Base-by-base conservation (phyloP, 2,797 vertebrate genomes). In the Rhynchotus rufescens region DNA sequence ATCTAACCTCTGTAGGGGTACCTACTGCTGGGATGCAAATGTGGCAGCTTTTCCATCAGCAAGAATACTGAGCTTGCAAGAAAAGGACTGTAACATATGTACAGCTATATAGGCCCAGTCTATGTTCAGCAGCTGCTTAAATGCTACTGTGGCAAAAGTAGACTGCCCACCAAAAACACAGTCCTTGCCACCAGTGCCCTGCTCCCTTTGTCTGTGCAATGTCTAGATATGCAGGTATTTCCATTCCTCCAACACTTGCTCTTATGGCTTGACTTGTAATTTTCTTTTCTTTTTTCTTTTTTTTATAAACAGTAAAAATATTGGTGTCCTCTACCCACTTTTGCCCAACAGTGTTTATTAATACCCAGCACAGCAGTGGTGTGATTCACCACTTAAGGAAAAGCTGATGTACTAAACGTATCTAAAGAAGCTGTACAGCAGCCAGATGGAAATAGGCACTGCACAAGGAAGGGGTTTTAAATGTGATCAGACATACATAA, bases 311-410 rank as follows among this genome's bases (percentile, higher is more conserved):
- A 93, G n/a, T 71, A 60, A 76, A 69, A 81, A 42, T 80, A 66
- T 4, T 69, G 32, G n/a, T 66, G 84, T 86, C 42, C 80, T 72
- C 62, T 69, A 36, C 4, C 3, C 10, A 78, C n/a, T 73, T 20
- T 47, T 76, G 60, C 56, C 51, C 66, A 28, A 69, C 16, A 78
- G 17, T 64, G 69, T 87, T 89, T 65, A 77, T 78, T 74, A 74
- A 69, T 74, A 26, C 66, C 66, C 62, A 42, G 7, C 40, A 42
- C 30, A 34, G n/a, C 9, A 1, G 32, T 54, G 26, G 30, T 5
- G 42, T 72, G 80, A 90, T 75, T 79, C 87, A 88, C 34, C 34
- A 64, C 84, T 85, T 72, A n/a, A 80, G 73, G 80, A 82, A 75
- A 51, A 67, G 78, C 64, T 75, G 85, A 62, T 15, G 77, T 12